These are phyloP conservation scores for Cydia fagiglandana DNA, from an alignment of 1,140 invertebrate species.

Conservation along the genomic window DNA sequence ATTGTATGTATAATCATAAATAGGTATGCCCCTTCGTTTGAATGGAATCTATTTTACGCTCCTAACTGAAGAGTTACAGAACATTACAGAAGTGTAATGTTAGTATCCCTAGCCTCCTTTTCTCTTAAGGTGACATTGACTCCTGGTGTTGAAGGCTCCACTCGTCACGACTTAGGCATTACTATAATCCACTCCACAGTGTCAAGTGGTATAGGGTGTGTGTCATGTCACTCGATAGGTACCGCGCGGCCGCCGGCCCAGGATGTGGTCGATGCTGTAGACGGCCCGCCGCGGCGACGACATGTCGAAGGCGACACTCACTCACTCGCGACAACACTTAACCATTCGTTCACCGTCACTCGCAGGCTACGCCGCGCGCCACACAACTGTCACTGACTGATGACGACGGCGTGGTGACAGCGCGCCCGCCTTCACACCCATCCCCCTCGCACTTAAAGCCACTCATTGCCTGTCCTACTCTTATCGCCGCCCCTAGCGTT, in stretches of 20 bases:
- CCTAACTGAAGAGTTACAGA: too few relatives aligned
- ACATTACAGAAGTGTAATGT: too few relatives aligned
- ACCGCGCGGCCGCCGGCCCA: conserved; percentile 44
- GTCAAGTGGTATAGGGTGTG: neutral
- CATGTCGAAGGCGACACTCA: conserved; percentile 40
- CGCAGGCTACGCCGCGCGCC: neutral
- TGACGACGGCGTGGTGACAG: conserved; percentile 1
- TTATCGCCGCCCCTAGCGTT: conserved; percentile 25
- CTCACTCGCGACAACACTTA: conserved; percentile 21
- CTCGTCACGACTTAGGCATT: neutral
- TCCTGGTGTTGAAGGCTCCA: too few relatives aligned
- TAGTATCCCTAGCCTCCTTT: too few relatives aligned
- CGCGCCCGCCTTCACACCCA: conserved; percentile 12
- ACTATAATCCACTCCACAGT: neutral
- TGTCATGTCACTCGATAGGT: neutral
- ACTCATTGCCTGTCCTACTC: conserved; percentile 22
- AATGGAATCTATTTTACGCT: too few relatives aligned
- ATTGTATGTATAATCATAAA: too few relatives aligned
- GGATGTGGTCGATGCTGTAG: conserved; percentile 69
- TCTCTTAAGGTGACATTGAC: too few relatives aligned
- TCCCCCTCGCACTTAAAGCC: conserved; percentile 9
- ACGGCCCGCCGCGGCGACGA: conserved; percentile 56
- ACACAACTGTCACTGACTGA: neutral
- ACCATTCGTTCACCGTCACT: conserved; percentile 5
- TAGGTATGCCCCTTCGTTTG: too few relatives aligned